Evolutionary conservation across 2,113 vertebrate genomes (phyloP).

Genomic region (Ailurus styani): DNA sequence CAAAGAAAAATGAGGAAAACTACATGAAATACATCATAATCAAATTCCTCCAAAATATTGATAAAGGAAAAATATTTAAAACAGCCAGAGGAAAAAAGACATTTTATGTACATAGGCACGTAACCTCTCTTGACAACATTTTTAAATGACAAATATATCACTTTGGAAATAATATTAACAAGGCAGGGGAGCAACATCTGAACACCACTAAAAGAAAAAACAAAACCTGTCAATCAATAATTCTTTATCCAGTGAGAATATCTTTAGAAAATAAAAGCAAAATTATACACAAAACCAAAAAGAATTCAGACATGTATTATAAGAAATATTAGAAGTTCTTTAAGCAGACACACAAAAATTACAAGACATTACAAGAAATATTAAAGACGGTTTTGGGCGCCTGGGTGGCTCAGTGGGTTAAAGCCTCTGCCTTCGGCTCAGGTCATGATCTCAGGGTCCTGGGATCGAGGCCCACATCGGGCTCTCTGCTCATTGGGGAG

Average conservation of each 20-base stretch:
- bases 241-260: neutral
- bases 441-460: too few relatives aligned
- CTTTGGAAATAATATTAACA: neutral
- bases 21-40: neutral
- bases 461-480: too few relatives aligned
- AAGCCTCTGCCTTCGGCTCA: too few relatives aligned
- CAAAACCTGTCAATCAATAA: neutral
- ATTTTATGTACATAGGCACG: neutral
- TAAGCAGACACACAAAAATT: neutral
- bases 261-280: neutral
- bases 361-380: neutral
- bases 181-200: neutral
- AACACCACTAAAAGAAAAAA: neutral
- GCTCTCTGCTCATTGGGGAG: too few relatives aligned
- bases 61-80: neutral
- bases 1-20: neutral
- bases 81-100: neutral
- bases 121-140: too few relatives aligned
- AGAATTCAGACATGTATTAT: neutral
- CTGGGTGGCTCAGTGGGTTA: too few relatives aligned
- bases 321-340: neutral
- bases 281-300: neutral
- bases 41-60: neutral
- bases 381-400: neutral
- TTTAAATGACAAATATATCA: neutral